These are phyloP conservation scores for Pituophis catenifer DNA, from an alignment of 2,113 vertebrate genomes.

Conservation along the genomic window DNA sequence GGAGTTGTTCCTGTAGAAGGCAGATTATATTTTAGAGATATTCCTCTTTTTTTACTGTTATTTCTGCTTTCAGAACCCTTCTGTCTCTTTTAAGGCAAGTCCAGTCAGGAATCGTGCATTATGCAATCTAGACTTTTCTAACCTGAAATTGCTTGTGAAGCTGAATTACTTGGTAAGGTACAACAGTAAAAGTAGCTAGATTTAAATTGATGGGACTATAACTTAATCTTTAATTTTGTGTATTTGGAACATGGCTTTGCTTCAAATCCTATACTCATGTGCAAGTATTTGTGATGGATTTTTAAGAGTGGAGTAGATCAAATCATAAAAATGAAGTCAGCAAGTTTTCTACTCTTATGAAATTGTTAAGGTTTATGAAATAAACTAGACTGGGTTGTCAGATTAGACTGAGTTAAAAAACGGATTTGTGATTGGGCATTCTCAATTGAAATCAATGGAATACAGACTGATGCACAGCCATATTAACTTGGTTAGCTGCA, in stretches of 20 bases:
- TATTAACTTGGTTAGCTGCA: background rate
- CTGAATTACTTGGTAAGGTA: background rate
- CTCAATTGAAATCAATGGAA: background rate
- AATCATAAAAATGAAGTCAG: background rate
- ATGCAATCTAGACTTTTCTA: background rate
- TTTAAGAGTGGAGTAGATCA: background rate
- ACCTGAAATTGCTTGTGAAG: background rate
- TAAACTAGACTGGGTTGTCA: background rate
- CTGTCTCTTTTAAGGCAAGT: background rate
- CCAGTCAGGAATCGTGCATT: background rate
- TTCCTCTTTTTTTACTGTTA: background rate
- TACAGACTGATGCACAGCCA: background rate
- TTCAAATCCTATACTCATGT: background rate
- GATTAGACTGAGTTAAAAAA: background rate
- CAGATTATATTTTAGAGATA: background rate
- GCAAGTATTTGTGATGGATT: background rate
- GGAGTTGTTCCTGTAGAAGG: background rate
- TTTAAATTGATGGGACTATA: background rate
- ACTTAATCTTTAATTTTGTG: background rate
- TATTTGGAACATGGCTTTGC: background rate
- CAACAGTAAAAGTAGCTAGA: background rate
- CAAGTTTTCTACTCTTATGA: background rate
- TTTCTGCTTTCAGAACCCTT: background rate
- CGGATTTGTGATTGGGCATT: background rate
- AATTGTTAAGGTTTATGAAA: background rate